These are phyloP conservation scores for Coendou prehensilis DNA, from an alignment of 2,797 vertebrate genomes.

Conservation along the genomic window DNA sequence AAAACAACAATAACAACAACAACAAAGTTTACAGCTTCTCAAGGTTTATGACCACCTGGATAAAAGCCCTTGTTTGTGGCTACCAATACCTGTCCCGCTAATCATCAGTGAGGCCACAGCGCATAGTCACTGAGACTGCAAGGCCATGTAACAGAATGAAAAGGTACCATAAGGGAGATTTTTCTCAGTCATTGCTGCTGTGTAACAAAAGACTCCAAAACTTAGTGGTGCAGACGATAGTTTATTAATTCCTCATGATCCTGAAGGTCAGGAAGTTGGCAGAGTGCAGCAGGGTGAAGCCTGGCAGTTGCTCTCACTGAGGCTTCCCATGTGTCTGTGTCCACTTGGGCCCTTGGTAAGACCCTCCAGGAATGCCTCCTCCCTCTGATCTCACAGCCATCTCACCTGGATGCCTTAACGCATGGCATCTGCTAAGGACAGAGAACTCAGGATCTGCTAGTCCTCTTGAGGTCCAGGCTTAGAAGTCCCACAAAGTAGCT, in stretches of 20 bases:
- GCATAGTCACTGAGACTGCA: background rate
- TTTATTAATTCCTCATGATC: background rate
- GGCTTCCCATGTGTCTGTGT: background rate
- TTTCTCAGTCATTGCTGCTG: background rate
- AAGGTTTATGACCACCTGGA: background rate
- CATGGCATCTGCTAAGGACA: background rate
- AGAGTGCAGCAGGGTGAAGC: background rate
- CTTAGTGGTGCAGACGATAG: background rate
- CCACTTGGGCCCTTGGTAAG: background rate
- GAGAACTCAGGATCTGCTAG: background rate
- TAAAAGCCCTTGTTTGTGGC: background rate
- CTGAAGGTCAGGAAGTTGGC: background rate
- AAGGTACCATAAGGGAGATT: background rate
- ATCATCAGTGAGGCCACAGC: background rate
- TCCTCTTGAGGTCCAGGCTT: background rate
- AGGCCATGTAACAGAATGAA: background rate
- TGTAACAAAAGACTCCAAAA: background rate
- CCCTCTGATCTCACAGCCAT: background rate
- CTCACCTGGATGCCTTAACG: background rate
- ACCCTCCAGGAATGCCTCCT: background rate
- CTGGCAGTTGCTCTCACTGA: background rate
- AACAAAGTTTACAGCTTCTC: background rate
- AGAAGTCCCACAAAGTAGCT: background rate
- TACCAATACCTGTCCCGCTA: background rate
- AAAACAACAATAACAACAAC: background rate